Conservation (phyloP, 2,797 vertebrate species). For the Poeciliopsis gracilis region DNA sequence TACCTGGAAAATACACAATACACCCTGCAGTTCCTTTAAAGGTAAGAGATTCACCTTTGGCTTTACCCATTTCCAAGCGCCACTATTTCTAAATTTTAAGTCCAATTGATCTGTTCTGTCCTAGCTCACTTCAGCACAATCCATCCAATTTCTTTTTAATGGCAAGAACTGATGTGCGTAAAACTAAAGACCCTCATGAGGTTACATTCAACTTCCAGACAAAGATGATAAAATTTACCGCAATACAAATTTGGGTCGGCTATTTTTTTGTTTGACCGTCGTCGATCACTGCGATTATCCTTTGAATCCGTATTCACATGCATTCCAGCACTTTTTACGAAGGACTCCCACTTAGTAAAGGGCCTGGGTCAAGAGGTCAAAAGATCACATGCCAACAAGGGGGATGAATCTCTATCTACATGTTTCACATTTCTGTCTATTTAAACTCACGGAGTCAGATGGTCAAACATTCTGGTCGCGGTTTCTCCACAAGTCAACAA, state of each 20-base stretch:
- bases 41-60: neutral
- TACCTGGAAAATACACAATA: neutral
- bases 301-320: neutral
- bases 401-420: neutral
- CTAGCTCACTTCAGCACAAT: neutral
- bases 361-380: neutral
- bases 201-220: neutral
- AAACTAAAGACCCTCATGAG: neutral
- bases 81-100: neutral
- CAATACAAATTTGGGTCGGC: neutral
- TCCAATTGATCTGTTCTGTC: neutral
- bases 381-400: neutral
- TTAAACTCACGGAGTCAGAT: neutral
- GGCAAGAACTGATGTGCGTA: neutral
- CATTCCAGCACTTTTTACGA: neutral
- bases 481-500: neutral
- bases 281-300: neutral
- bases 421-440: slow-evolving; percentile 1
- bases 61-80: neutral
- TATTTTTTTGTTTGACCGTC: neutral
- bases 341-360: neutral
- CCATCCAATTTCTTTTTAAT: neutral
- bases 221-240: neutral
- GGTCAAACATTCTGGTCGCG: neutral
- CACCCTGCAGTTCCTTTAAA: too few relatives aligned